These are phyloP conservation scores for Tenthredo amoena DNA, from an alignment of 2,888 invertebrate genomes.

Conservation along the genomic window DNA sequence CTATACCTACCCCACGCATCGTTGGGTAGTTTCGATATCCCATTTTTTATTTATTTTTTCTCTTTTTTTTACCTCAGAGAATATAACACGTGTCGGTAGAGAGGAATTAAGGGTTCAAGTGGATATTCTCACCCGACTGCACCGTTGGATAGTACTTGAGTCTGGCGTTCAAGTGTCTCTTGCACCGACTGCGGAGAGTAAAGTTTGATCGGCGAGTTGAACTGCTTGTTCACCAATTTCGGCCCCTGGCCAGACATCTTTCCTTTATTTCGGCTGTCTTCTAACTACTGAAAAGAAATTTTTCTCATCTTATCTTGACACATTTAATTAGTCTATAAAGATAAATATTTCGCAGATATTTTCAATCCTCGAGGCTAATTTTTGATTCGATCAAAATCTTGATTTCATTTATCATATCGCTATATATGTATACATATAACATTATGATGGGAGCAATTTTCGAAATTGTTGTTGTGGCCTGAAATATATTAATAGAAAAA, in stretches of 20 bases:
- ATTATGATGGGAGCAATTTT: background rate
- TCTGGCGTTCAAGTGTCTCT: conserved; percentile 89
- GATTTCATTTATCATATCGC: background rate
- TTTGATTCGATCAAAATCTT: background rate
- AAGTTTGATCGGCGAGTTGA: conserved; percentile 92
- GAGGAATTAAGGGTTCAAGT: background rate
- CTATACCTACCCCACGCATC: background rate
- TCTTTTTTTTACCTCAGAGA: background rate
- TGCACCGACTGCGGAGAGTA: conserved; percentile 91
- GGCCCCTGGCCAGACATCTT: conserved; percentile 87
- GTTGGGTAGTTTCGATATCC: background rate
- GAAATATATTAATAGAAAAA: background rate
- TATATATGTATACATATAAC: too few species aligned
- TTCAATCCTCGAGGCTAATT: background rate
- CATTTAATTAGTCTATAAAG: background rate
- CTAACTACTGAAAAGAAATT: conserved; percentile 55
- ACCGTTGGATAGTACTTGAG: conserved; percentile 88
- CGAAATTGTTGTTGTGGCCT: background rate
- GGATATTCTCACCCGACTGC: conserved; percentile 86
- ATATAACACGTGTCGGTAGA: background rate
- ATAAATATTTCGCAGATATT: background rate
- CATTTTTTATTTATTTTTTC: background rate
- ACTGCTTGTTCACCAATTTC: conserved; percentile 91
- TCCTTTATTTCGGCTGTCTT: conserved; percentile 54
- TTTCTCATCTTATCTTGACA: background rate